Base-by-base conservation (phyloP, 2,888 invertebrate genomes). In the Hydrotaea cyrtoneurina region DNA sequence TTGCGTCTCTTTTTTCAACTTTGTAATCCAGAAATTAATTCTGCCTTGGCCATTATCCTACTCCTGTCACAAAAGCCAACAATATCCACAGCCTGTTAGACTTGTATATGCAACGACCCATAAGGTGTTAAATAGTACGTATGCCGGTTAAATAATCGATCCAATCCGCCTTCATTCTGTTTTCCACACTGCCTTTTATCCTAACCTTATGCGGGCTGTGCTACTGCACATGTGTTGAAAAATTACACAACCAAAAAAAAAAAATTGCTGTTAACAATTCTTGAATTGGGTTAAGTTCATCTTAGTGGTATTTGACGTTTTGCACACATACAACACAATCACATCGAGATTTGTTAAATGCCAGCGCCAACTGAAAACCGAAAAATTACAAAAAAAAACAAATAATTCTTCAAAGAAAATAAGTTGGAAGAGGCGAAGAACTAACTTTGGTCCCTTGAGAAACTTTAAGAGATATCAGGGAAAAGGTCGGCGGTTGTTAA, bases 231-330 rank as follows among this genome's bases (percentile, higher is more conserved):
- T 59, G 23, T n/a, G 7, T 39, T 31, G 11, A 19, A 57, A 21
- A 19, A 57, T 62, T 8, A 31, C 36, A 15, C 13, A 15, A 31
- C 31, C 31, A 62, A 31, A 31, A 26, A 31, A 31, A n/a, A 31
- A n/a, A 23, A 3, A 26, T 62, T 62, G 31, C 26, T 31, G 31
- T 59, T 43, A 64, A 46, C 23, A 5, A 69, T 69, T 46, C 8
- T 46, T 46, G 21, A 43, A 69, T 46, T 69, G 69, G 69, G 69
- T 69, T 69, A 31, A 31, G 31, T 31, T 31, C 31, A 31, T 31
- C 31, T 31, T 7, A 31, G 31, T 21, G 43, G 23, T 69, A 46
- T 21, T 69, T 69, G 69, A 46, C 69, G 23, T 69, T 69, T 69
- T 43, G 43, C 11, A 19, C 39, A 66, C 17, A 50, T 5, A 50